Percentiles rank a stretch among this genome's conserved stretches.
phyloP scores from a whole-genome alignment of 92 coral and sea anemone genomes.

The Virgularia gustaviana region DNA sequence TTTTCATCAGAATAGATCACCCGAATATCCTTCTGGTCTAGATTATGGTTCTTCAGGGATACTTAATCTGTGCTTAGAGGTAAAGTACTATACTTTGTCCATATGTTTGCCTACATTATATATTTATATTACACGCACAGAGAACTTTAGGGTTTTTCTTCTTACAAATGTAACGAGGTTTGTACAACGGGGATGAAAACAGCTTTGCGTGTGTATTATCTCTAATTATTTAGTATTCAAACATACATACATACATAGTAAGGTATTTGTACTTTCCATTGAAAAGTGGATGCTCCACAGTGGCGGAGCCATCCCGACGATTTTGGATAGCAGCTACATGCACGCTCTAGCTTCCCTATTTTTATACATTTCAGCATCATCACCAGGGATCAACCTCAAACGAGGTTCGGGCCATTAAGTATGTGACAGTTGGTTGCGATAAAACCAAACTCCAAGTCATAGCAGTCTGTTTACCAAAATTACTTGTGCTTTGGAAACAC shows the following conservation, averaged over 20 bases:
- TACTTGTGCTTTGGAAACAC: conserved; percentile 30
- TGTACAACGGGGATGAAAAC: too few relatives aligned
- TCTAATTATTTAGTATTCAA: too few relatives aligned
- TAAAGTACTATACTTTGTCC: neutral
- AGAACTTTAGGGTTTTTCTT: too few relatives aligned
- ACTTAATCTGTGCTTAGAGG: conserved; percentile 25
- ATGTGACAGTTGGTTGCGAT: neutral
- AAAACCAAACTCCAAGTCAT: conserved; percentile 5
- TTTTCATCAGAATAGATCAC: neutral
- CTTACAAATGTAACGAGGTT: too few relatives aligned
- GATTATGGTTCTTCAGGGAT: neutral
- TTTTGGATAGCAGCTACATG: too few relatives aligned
- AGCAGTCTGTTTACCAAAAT: conserved; percentile 18
- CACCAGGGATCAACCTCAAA: conserved; percentile 8
- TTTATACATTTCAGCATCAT: conserved; percentile 2
- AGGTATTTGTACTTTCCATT: too few relatives aligned
- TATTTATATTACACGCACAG: neutral
- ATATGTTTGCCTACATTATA: neutral
- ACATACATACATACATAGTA: too few relatives aligned
- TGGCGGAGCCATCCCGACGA: too few relatives aligned
- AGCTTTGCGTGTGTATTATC: too few relatives aligned
- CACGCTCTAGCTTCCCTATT: neutral
- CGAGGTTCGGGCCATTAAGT: conserved; percentile 29
- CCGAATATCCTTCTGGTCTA: neutral
- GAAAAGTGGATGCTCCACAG: too few relatives aligned